phyloP scores from a whole-genome alignment of 2,797 vertebrate species.

The Erpetoichthys calabaricus region DNA sequence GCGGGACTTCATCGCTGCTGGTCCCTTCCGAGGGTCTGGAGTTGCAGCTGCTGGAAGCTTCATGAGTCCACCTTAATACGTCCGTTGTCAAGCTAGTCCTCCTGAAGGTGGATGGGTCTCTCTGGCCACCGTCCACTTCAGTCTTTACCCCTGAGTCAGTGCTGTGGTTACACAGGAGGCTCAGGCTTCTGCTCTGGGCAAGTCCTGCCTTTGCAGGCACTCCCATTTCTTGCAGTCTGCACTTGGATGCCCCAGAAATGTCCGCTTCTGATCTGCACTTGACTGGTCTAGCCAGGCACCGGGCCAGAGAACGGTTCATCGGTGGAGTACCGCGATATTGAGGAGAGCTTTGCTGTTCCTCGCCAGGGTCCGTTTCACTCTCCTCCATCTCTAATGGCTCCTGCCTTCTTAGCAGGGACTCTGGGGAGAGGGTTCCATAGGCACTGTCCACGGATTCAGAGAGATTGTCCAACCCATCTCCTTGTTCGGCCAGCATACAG shows the following conservation, averaged over 20 bases:
- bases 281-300: constrained; percentile 29
- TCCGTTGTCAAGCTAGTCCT: background rate
- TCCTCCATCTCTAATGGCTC: constrained; percentile 26
- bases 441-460: constrained; percentile 86
- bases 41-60: background rate
- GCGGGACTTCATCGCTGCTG: too few relatives aligned
- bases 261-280: constrained; percentile 81
- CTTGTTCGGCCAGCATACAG: constrained; percentile 2
- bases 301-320: constrained; percentile 10
- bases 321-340: too few relatives aligned
- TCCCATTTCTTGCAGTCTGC: constrained; percentile 1
- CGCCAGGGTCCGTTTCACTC: constrained; percentile 3
- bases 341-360: constrained; percentile 15
- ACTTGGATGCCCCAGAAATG: constrained; percentile 40
- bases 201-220: constrained; percentile 12
- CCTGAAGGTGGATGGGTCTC: background rate
- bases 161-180: constrained; percentile 45
- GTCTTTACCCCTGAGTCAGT: constrained; percentile 30
- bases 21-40: background rate
- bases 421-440: constrained; percentile 79
- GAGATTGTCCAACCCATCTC: constrained; percentile 27
- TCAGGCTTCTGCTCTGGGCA: constrained; percentile 64
- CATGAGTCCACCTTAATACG: background rate
- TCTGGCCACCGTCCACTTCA: constrained; percentile 20
- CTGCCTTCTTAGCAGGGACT: constrained; percentile 44